Conservation (phyloP, 2,113 vertebrate species). For the Bufo gargarizans region DNA sequence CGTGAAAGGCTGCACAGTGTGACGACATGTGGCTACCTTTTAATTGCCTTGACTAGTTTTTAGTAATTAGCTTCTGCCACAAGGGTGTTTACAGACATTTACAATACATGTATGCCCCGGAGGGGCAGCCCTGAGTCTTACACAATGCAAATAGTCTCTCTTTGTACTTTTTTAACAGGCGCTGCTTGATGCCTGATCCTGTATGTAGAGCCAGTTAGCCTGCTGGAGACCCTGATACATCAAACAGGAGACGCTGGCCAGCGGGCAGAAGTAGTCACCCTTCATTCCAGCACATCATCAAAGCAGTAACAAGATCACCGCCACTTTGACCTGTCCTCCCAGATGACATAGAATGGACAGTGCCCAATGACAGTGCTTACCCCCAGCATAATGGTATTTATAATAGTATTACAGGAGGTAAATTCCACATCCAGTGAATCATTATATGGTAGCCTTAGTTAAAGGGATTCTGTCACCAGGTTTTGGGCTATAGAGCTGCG, state of each 20-base stretch:
- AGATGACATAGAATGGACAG: neutral
- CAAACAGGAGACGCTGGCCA: constrained; percentile 38
- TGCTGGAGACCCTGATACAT: constrained; percentile 38
- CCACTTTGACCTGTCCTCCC: neutral
- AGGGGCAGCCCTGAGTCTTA: neutral
- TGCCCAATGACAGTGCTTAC: neutral
- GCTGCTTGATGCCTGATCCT: neutral
- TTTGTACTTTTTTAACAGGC: constrained; percentile 44
- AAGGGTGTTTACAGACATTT: constrained; percentile 12
- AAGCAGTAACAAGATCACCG: constrained; percentile 11
- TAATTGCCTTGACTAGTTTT: constrained; percentile 40
- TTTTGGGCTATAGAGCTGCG: too few relatives aligned
- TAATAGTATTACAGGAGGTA: neutral
- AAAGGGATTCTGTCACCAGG: too few relatives aligned
- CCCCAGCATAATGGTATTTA: neutral
- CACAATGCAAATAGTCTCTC: constrained; percentile 36
- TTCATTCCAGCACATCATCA: constrained; percentile 37
- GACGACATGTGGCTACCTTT: constrained; percentile 33
- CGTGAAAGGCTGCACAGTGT: neutral
- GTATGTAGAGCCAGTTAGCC: neutral
- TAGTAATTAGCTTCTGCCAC: constrained; percentile 26
- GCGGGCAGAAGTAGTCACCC: constrained; percentile 17
- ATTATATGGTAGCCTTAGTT: neutral
- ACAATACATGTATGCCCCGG: neutral
- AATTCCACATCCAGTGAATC: neutral